Conservation (phyloP, 2,797 vertebrate species). For the Hemitrygon akajei region DNA sequence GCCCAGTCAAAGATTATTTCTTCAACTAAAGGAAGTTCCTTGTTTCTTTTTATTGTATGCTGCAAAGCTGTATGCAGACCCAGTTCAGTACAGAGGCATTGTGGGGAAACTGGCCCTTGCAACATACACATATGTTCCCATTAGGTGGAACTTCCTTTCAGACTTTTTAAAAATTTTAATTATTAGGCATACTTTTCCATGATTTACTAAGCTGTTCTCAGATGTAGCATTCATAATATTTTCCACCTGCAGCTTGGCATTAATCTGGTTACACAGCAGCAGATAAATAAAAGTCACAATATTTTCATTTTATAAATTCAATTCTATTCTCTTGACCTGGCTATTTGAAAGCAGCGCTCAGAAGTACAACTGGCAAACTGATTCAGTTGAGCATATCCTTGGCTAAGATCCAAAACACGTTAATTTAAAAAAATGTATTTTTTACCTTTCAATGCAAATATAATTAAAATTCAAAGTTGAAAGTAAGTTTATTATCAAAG, state of each 20-base stretch:
- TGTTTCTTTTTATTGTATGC: neutral
- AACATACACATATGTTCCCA: neutral
- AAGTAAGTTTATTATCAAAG: too few relatives aligned
- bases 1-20: neutral
- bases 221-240: neutral
- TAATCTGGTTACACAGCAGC: neutral
- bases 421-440: neutral
- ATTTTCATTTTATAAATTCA: neutral
- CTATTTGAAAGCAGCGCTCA: neutral
- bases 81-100: neutral
- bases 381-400: neutral
- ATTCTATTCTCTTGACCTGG: neutral
- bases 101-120: neutral
- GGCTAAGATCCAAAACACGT: neutral
- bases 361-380: neutral
- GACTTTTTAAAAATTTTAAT: neutral
- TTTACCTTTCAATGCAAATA: neutral
- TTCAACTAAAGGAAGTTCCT: neutral
- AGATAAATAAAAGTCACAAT: neutral
- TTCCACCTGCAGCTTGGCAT: neutral
- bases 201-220: neutral
- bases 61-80: neutral
- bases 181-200: neutral
- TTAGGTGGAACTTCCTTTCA: neutral
- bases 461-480: too few relatives aligned